Evolutionary conservation across 2,888 invertebrate genomes (phyloP).

Genomic region (Drosophila koepferae): DNA sequence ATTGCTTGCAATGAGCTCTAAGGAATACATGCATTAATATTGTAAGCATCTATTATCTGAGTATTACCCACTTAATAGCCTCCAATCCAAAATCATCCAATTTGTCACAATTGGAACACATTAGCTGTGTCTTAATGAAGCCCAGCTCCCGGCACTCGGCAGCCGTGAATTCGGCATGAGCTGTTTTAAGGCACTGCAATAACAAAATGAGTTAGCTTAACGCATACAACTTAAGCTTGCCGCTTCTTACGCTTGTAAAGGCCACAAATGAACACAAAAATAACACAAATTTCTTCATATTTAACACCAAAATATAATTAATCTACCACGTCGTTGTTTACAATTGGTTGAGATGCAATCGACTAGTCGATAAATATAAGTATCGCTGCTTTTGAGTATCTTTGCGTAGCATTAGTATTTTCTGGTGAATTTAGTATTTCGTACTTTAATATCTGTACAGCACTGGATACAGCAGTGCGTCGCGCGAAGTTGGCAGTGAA

Average conservation of each 20-base stretch:
- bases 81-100: conserved; percentile 88
- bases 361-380: conserved; percentile 6
- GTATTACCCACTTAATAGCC: conserved; percentile 72
- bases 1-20: conserved; percentile 89
- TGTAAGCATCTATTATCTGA: background rate
- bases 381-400: background rate
- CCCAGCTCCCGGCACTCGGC: conserved; percentile 95
- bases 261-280: conserved; percentile 41
- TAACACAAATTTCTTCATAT: conserved; percentile 42
- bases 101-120: conserved; percentile 95
- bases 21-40: conserved; percentile 31
- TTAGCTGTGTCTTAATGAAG: conserved; percentile 92
- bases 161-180: conserved; percentile 88
- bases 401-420: background rate
- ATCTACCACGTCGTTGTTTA: conserved; percentile 73
- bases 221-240: rapidly evolving
- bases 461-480: background rate
- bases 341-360: conserved; percentile 41
- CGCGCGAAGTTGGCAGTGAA: conserved; percentile 33
- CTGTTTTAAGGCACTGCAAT: conserved; percentile 37
- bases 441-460: conserved; percentile 8
- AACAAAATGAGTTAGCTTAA: background rate
- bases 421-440: conserved; percentile 16
- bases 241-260: conserved; percentile 45
- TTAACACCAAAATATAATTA: conserved; percentile 42